Conservation (phyloP, 1,140 invertebrate genomes). For the Reticulitermes speratus region DNA sequence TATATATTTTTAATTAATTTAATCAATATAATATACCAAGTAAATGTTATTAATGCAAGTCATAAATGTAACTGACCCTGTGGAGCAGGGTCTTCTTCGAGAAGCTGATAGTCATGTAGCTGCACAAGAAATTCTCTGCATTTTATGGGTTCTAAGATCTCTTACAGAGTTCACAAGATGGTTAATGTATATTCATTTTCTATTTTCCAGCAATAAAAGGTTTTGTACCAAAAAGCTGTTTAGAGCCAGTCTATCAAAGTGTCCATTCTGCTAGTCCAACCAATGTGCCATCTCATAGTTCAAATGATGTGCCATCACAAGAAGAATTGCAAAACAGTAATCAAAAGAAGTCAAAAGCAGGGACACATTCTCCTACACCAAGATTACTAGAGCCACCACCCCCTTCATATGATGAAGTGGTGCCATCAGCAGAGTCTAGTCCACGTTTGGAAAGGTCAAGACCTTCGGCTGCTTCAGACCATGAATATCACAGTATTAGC, state of each 20-base stretch:
- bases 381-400: conserved; percentile 38
- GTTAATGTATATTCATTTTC: background rate
- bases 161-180: no score
- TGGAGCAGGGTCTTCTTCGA: no score
- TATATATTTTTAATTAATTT: no score
- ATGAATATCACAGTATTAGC: background rate
- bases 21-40: no score
- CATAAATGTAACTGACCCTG: no score
- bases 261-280: conserved; percentile 28
- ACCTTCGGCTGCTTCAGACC: background rate
- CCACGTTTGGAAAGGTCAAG: background rate
- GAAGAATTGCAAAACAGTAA: background rate
- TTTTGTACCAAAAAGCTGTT: conserved; percentile 44
- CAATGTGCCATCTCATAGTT: no score
- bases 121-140: no score
- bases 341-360: conserved; percentile 42
- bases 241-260: conserved; percentile 38
- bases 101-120: no score
- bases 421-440: conserved; percentile 8
- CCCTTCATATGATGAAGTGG: conserved; percentile 32
- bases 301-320: background rate
- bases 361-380: conserved; percentile 42
- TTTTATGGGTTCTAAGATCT: no score
- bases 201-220: conserved; percentile 39
- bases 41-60: no score